Conservation (phyloP, 30 jellyfish, hydroid and myxozoan species). For the Hydra vulgaris region DNA sequence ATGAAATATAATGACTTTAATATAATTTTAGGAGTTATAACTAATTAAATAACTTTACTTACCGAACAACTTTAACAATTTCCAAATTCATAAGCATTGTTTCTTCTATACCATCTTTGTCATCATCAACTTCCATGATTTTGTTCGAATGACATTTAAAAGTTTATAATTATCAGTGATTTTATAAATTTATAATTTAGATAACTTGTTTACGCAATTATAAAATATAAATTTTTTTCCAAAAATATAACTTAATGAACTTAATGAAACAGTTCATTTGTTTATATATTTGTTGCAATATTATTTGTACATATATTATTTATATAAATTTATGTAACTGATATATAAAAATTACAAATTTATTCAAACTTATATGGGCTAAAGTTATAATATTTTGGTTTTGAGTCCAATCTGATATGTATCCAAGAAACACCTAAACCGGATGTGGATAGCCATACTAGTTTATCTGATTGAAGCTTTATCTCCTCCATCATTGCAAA, state of each 20-base stretch:
- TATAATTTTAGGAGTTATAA: too few relatives aligned
- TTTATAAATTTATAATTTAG: too few relatives aligned
- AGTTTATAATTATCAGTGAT: not conserved
- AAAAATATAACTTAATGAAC: too few relatives aligned
- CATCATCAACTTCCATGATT: not conserved
- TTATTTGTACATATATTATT: too few relatives aligned
- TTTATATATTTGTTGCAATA: too few relatives aligned
- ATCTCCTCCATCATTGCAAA: not conserved
- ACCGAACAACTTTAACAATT: not conserved
- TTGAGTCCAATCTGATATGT: conserved; percentile 23
- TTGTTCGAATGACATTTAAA: not conserved
- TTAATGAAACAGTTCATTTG: too few relatives aligned
- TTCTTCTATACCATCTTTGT: not conserved
- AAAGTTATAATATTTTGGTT: conserved; percentile 26
- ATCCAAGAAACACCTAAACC: conserved; percentile 35
- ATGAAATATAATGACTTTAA: too few relatives aligned
- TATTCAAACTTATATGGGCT: not conserved
- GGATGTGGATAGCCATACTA: conserved; percentile 30
- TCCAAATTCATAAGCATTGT: not conserved
- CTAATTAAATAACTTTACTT: too few relatives aligned
- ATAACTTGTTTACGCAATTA: too few relatives aligned
- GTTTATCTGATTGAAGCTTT: not conserved
- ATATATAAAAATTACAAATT: not conserved
- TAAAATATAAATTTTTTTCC: too few relatives aligned
- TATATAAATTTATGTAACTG: too few relatives aligned